Base-by-base conservation (phyloP, 2,888 invertebrate species). In the Tenthredo livida region DNA sequence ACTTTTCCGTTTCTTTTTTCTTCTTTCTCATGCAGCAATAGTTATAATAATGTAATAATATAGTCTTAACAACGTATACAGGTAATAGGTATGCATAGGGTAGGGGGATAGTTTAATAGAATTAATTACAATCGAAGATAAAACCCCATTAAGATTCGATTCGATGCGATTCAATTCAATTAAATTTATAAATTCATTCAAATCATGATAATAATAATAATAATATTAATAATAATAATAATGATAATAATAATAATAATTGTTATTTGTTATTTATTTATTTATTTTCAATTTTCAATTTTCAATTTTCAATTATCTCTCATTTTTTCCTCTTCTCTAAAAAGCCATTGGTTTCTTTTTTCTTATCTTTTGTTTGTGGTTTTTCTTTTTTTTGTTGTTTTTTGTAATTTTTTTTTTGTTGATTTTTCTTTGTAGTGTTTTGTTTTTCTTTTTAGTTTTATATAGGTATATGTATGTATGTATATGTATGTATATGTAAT, bases 11-110 rank as follows among this genome's bases (percentile, higher is more conserved):
- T 12, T 21, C 10, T 25, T 25, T 6, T 6, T 2, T 61, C 25
- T 61, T 21, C 10, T 61, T 10, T 61, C 1, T 25, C 21, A 25
- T 65, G 61, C 72, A 86, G 73, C 77, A 4, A 83, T 84, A 85
- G 84, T 58, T 47, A 25, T 77, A 47, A 47, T 37, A 77, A 43
- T 73, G n/a, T 70, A 70, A n/a, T 70, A 70, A 25, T 70, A 70
- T 47, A 37, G 2, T 37, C 37, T 3, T 47, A 47, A 15, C 15
- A 47, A 47, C 47, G 47, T 47, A n/a, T 29, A 29, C 1, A 29
- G 29, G 29, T 29, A 33, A 70, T 6, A 25, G 17, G 70, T 70
- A 70, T 9, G n/a, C 40, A 72, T 33, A 0, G 37, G 37, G 37
- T 37, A 37, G 17, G 17, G 40, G 29, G 17, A n/a, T 1, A 72